These are phyloP conservation scores for Anthophora plumipes DNA, from an alignment of 2,888 invertebrate genomes.

Conservation along the genomic window DNA sequence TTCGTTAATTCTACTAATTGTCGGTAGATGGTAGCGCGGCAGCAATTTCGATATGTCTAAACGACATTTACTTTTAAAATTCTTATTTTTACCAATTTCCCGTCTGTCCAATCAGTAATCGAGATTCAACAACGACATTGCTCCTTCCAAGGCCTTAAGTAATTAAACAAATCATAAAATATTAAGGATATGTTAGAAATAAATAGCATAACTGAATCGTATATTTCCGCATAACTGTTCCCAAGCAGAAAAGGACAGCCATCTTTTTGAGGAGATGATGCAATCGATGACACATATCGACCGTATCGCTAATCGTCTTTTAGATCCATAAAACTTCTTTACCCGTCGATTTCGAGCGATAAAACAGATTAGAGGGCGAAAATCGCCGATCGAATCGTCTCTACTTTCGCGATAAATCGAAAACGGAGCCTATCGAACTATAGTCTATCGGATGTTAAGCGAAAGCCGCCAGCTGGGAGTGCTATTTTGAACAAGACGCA, in stretches of 20 bases:
- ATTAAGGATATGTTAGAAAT: background rate
- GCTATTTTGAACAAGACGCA: conserved; percentile 79
- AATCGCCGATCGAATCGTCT: background rate
- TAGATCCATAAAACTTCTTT: background rate
- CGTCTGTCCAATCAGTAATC: background rate
- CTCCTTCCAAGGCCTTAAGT: background rate
- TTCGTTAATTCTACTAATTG: background rate
- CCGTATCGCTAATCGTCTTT: conserved; percentile 11
- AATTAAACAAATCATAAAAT: background rate
- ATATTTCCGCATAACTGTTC: conserved; percentile 57
- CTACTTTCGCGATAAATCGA: conserved; percentile 24
- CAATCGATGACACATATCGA: conserved; percentile 70
- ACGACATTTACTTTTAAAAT: conserved; percentile 4
- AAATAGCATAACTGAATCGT: conserved; percentile 30
- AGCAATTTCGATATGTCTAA: background rate
- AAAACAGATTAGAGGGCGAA: background rate
- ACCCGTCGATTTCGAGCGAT: background rate
- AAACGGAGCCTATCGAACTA: conserved; percentile 29
- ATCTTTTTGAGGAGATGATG: conserved; percentile 66
- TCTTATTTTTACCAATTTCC: conserved; percentile 11
- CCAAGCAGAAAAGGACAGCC: conserved; percentile 50
- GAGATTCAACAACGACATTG: no score
- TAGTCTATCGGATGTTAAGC: conserved; percentile 63
- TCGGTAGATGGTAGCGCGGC: conserved; percentile 33
- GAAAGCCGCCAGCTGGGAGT: conserved; percentile 77